A percentile compares a stretch with the other conserved stretches of the same genome.
Conservation (phyloP, 2,113 vertebrate genomes). For the Vicugna pacos region DNA sequence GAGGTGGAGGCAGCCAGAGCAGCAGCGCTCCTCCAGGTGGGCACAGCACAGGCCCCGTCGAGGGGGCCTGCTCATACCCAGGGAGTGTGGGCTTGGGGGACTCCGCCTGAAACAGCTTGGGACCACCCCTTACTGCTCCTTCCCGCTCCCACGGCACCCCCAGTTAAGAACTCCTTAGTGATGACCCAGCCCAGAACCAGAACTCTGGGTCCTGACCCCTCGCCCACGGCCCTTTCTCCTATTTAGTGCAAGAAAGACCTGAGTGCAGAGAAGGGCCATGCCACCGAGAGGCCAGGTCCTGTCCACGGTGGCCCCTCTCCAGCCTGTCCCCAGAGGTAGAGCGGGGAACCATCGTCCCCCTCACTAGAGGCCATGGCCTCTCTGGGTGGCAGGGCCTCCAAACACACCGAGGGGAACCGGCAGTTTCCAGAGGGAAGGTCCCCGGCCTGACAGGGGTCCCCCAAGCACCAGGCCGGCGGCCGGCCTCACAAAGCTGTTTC, state of each 20-base stretch:
- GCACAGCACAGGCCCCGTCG: neutral
- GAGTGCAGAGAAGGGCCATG: neutral
- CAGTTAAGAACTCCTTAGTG: neutral
- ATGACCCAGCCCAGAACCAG: neutral
- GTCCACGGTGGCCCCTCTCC: neutral
- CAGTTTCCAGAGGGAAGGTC: neutral
- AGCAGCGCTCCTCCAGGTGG: neutral
- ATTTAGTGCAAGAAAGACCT: slow-evolving; percentile 43
- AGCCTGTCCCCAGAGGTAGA: neutral
- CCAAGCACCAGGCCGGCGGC: neutral
- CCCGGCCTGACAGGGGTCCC: neutral
- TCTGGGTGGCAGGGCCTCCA: neutral
- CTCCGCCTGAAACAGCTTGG: neutral
- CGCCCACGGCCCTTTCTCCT: slow-evolving; percentile 20
- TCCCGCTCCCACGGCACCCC: neutral
- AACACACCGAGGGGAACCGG: slow-evolving; percentile 46
- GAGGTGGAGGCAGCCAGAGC: neutral
- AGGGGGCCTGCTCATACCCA: neutral
- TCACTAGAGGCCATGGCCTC: neutral
- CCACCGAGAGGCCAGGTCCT: neutral
- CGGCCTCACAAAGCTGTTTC: neutral
- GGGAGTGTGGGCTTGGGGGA: accelerated
- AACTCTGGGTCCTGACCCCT: neutral
- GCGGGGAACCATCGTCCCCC: neutral
- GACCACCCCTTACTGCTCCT: neutral